Conservation (phyloP, 2,888 invertebrate species). For the Zygothrica quintamaculata region DNA sequence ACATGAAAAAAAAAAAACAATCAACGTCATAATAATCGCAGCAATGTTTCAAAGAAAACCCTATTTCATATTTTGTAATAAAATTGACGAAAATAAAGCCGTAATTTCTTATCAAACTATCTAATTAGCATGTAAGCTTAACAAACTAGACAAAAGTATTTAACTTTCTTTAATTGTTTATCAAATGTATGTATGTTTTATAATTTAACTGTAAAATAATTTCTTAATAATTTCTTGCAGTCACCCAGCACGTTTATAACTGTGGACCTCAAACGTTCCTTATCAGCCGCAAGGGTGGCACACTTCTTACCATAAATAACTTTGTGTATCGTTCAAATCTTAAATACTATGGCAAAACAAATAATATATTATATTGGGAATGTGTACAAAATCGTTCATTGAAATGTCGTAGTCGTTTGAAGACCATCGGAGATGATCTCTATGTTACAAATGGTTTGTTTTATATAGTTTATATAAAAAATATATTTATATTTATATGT, state of each 20-base stretch:
- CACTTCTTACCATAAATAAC: conserved; percentile 83
- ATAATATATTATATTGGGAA: conserved; percentile 84
- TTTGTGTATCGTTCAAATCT: conserved; percentile 84
- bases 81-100: conserved; percentile 60
- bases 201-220: background rate
- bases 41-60: conserved; percentile 29
- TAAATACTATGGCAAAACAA: conserved; percentile 81
- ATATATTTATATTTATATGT: too few species aligned
- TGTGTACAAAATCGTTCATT: conserved; percentile 84
- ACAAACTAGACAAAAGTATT: too few species aligned
- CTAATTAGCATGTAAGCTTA: conserved; percentile 54
- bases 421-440: conserved; percentile 84
- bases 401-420: conserved; percentile 84
- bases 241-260: conserved; percentile 80
- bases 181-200: too few species aligned
- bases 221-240: conserved; percentile 58
- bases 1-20: conserved; percentile 24
- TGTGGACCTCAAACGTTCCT: conserved; percentile 83
- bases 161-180: too few species aligned
- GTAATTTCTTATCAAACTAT: conserved; percentile 28
- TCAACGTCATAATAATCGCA: conserved; percentile 26
- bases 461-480: background rate
- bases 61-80: conserved; percentile 40
- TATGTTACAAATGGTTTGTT: conserved; percentile 83
- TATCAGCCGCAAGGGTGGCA: conserved; percentile 84